Evolutionary conservation across 1,140 invertebrate species (phyloP), one percentile per base, ranked within the genome.

Genomic region (Atta texana): DNA sequence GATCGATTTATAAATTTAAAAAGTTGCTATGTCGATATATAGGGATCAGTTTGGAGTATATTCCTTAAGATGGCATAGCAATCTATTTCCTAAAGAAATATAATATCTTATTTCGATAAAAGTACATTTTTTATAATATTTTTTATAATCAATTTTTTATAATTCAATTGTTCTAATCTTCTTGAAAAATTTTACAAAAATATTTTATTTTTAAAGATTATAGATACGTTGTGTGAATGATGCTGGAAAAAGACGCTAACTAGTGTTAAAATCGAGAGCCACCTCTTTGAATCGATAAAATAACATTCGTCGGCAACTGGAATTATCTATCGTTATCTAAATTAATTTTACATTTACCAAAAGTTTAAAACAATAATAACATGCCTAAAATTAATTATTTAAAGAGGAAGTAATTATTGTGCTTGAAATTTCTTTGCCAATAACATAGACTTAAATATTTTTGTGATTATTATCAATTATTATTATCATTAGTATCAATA

Each of bases 291-390:
- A 84, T 84, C 80, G 69, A 75, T 84, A 84, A 82, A 61, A 31
- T 82, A 82, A 84, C 39, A 34, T 75, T 84, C 24, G 55, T 84
- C 55, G 69, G 68, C 69, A 84, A 84, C 2, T 14, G 14, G 0
- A 71, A 28, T 6, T 44, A 57, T n/a, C n/a, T 3, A 44, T 28
- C 39, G 16, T 6, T 24, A 57, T 14, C 21, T 68, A 18, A 16
- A 14, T 53, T 21, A 53, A 51, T 68, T 53, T 71, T 21, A 55
- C 10, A 6, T 24, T 16, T 0, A 44, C 8, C 0, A 44, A 49
- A 63, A 77, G 21, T 21, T 78, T 31, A 16, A 78, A 51, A 51
- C 16, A 49, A 10, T 34, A 44, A 2, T n/a, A 64, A 51, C 18
- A 31, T 64, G 6, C 0, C 18, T 16, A 18, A n/a, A 16, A 10